Evolutionary conservation across 2,888 invertebrate species (phyloP).

Genomic region (Leptinotarsa peninsularis): DNA sequence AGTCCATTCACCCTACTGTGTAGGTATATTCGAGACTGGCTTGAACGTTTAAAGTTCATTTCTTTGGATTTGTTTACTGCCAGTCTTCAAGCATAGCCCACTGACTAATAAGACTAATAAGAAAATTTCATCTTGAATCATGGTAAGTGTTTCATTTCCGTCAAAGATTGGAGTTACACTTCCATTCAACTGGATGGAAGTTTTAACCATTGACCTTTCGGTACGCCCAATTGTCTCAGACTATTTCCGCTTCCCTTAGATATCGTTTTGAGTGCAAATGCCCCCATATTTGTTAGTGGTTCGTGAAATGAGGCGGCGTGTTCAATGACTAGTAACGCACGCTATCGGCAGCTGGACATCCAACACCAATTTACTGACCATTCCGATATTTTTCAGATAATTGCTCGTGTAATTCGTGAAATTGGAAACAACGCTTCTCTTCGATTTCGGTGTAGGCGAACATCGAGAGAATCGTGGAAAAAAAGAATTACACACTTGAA

Average conservation of each 20-base stretch:
- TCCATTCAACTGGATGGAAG: too few species aligned
- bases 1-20: too few species aligned
- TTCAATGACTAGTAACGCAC: constrained; percentile 44
- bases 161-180: too few species aligned
- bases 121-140: too few species aligned
- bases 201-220: too few species aligned
- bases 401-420: constrained; percentile 55
- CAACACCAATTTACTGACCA: constrained; percentile 57
- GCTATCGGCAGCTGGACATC: constrained; percentile 49
- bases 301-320: constrained; percentile 40
- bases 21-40: too few species aligned
- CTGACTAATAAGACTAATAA: too few species aligned
- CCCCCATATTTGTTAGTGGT: constrained; percentile 34
- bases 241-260: not conserved
- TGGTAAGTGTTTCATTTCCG: too few species aligned
- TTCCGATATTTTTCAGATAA: constrained; percentile 59
- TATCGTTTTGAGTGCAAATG: not conserved
- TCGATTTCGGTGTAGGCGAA: not conserved
- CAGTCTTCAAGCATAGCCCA: too few species aligned
- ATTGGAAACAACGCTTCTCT: constrained; percentile 27
- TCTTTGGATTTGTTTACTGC: too few species aligned
- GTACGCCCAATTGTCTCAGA: not conserved
- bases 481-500: not conserved
- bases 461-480: not conserved
- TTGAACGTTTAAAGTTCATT: too few species aligned